Conservation (phyloP, 2,797 vertebrate genomes). For the Pangasius macronema region DNA sequence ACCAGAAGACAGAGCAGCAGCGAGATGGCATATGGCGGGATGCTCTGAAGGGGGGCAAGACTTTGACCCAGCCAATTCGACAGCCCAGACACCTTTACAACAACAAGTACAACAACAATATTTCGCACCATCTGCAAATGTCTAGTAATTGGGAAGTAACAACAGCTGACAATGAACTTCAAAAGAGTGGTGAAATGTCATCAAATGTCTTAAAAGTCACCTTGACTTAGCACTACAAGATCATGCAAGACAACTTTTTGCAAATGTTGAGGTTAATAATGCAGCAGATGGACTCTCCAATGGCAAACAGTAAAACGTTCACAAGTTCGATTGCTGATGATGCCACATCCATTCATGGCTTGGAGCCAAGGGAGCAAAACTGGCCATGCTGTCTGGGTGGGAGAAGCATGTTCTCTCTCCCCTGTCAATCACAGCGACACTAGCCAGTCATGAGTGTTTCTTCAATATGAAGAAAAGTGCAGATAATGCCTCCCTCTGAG, state of each 20-base stretch:
- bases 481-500: neutral
- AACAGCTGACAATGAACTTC: too few species aligned
- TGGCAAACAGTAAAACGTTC: neutral
- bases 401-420: neutral
- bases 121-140: neutral
- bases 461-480: neutral
- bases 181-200: neutral
- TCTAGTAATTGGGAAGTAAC: neutral
- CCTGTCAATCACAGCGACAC: neutral
- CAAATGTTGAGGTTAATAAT: neutral
- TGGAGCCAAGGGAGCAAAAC: neutral
- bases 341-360: neutral
- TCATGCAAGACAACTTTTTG: neutral
- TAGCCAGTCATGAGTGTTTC: neutral
- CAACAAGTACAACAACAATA: constrained; percentile 1
- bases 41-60: constrained; percentile 77
- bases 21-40: constrained; percentile 78
- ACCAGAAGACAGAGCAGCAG: constrained; percentile 80
- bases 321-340: neutral
- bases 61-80: constrained; percentile 82
- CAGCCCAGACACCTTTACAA: constrained; percentile 78
- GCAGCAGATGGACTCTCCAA: neutral
- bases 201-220: neutral
- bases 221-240: neutral
- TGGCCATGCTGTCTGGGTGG: neutral